These are phyloP conservation scores for Rhinoraja longicauda DNA, from an alignment of 2,797 vertebrate species.

Conservation along the genomic window DNA sequence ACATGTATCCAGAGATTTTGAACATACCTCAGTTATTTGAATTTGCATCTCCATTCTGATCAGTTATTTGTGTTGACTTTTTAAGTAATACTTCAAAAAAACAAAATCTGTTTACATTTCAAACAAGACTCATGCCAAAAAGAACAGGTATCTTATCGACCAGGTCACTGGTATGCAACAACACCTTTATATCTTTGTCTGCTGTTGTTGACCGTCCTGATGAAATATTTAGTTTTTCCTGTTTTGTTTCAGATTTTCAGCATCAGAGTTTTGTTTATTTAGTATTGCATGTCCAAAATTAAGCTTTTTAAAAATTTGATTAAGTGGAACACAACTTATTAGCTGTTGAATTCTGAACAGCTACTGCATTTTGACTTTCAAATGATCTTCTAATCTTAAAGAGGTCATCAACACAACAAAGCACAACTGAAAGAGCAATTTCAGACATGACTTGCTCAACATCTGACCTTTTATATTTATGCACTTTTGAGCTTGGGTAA, in stretches of 20 bases:
- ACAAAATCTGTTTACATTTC: too few relatives aligned
- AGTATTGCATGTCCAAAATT: neutral
- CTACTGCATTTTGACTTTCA: neutral
- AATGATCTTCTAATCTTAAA: neutral
- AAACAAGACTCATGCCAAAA: too few relatives aligned
- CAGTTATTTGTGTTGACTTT: too few relatives aligned
- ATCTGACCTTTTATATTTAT: neutral
- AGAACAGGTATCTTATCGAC: too few relatives aligned
- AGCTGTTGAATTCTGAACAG: neutral
- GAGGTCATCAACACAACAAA: neutral
- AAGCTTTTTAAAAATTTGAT: neutral
- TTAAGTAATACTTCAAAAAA: too few relatives aligned
- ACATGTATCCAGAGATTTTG: neutral
- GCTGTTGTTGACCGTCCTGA: too few relatives aligned
- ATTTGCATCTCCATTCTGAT: neutral
- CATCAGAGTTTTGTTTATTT: too few relatives aligned
- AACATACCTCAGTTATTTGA: neutral
- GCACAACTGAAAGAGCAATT: neutral
- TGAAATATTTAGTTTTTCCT: too few relatives aligned
- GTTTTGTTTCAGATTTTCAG: too few relatives aligned
- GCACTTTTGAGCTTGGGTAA: neutral
- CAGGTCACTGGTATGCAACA: too few relatives aligned
- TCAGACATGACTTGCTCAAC: neutral
- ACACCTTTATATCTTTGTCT: too few relatives aligned
- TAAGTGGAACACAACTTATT: neutral